These are phyloP conservation scores for Torymus texanus DNA, from an alignment of 2,888 invertebrate species.

Conservation along the genomic window DNA sequence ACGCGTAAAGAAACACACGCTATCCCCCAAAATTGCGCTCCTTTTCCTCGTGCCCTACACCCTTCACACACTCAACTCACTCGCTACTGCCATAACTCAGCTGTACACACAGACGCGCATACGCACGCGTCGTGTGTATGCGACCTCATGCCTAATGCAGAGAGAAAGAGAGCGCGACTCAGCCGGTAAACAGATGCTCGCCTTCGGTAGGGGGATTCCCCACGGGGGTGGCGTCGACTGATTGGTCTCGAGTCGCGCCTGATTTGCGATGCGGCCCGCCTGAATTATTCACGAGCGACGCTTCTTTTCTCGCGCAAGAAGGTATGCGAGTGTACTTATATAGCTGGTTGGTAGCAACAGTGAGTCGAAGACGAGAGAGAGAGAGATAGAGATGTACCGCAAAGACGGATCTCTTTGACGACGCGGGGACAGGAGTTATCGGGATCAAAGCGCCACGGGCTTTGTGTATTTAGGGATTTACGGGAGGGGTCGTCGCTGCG, in stretches of 20 bases:
- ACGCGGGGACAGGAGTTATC: neutral
- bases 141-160: conserved; percentile 41
- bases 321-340: too few species aligned
- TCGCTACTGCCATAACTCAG: neutral
- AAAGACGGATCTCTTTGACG: conserved; percentile 30
- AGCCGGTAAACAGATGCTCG: conserved; percentile 39
- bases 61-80: neutral
- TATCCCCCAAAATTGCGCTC: too few species aligned
- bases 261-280: conserved; percentile 43
- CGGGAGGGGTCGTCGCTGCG: neutral
- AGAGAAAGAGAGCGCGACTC: neutral
- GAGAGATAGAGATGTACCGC: neutral
- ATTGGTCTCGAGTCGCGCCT: conserved; percentile 40
- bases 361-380: too few species aligned
- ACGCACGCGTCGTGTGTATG: neutral
- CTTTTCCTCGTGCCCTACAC: neutral
- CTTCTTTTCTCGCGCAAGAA: conserved; percentile 20
- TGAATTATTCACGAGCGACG: conserved; percentile 48
- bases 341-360: too few species aligned
- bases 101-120: too few species aligned
- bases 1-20: too few species aligned
- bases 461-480: neutral
- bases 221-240: conserved; percentile 16
- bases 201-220: conserved; percentile 2
- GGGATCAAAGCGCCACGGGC: neutral